Evolutionary conservation across 2,888 invertebrate genomes (phyloP).

Genomic region (Napeogenes inachia): DNA sequence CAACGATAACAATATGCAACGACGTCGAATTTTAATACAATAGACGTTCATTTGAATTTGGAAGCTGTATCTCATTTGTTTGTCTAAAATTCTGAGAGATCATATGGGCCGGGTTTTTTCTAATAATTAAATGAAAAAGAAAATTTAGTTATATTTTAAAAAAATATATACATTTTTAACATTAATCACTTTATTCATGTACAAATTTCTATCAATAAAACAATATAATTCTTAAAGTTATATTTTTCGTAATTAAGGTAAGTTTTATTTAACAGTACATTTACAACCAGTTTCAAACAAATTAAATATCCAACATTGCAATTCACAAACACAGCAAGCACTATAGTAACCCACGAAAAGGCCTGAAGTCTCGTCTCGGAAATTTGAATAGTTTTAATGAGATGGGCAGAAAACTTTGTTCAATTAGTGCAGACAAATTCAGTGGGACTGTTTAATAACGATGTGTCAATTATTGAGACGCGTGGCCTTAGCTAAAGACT

Average conservation of each 20-base stretch:
- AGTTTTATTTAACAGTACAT: no score
- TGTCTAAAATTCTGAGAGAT: constrained; percentile 7
- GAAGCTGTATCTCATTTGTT: constrained; percentile 17
- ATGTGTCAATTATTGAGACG: constrained; percentile 41
- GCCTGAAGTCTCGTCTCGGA: constrained; percentile 30
- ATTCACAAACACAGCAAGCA: background rate
- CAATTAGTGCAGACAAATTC: constrained; percentile 45
- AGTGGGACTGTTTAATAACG: constrained; percentile 35
- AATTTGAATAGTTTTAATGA: constrained; percentile 57
- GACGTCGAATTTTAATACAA: constrained; percentile 56
- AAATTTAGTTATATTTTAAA: no score
- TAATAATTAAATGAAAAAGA: no score
- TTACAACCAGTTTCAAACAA: background rate
- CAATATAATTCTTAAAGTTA: no score
- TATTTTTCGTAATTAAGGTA: no score
- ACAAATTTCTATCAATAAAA: no score
- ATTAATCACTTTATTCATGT: no score
- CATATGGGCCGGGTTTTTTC: no score
- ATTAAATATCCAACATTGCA: background rate
- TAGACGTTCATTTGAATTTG: constrained; percentile 41
- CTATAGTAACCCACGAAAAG: constrained; percentile 21
- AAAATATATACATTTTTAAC: no score
- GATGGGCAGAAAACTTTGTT: constrained; percentile 48
- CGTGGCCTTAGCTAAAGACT: constrained; percentile 24
- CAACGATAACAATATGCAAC: constrained; percentile 54